Conservation (phyloP, 2,888 invertebrate species). For the Acrocera orbiculus region DNA sequence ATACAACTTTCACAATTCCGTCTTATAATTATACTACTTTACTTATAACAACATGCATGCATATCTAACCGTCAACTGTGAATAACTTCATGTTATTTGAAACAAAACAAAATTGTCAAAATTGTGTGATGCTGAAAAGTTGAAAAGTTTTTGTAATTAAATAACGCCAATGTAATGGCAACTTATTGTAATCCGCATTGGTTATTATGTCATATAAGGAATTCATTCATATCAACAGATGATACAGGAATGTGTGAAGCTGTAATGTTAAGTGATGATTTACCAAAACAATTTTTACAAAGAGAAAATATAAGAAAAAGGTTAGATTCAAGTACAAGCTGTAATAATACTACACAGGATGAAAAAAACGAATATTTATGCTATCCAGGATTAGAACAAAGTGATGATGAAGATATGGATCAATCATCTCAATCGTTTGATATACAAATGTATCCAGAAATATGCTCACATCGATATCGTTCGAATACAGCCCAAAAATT, state of each 20-base stretch:
- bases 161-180: too few species aligned
- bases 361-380: constrained; percentile 37
- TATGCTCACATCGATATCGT: constrained; percentile 47
- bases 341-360: background rate
- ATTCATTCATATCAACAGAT: constrained; percentile 89
- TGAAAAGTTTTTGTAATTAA: too few species aligned
- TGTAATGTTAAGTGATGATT: constrained; percentile 73
- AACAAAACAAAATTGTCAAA: too few species aligned
- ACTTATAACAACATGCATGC: too few species aligned
- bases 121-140: too few species aligned
- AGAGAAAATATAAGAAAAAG: constrained; percentile 13
- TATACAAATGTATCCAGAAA: constrained; percentile 51
- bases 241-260: constrained; percentile 89
- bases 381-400: constrained; percentile 63
- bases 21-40: too few species aligned
- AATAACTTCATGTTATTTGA: too few species aligned
- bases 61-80: too few species aligned
- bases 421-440: constrained; percentile 54
- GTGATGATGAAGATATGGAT: constrained; percentile 58
- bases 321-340: constrained; percentile 11
- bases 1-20: too few species aligned
- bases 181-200: constrained; percentile 87
- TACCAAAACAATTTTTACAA: constrained; percentile 43
- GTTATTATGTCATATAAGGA: constrained; percentile 79
- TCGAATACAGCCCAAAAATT: constrained; percentile 78